Percentiles rank a stretch among this genome's conserved stretches.
phyloP scores from a whole-genome alignment of 2,888 invertebrate genomes.

The Disparrhopalites patrizii region DNA sequence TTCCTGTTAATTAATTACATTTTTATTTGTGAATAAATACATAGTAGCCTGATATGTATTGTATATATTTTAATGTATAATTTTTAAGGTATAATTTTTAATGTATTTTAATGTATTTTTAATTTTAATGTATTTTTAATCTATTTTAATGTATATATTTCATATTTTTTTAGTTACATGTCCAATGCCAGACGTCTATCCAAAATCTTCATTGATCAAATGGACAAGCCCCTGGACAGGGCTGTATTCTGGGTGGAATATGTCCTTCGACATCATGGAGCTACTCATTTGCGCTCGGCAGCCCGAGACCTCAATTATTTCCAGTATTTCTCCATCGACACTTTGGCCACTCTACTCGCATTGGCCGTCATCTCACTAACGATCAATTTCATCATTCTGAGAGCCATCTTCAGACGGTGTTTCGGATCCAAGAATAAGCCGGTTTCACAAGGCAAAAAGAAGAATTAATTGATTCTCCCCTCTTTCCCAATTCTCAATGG shows the following conservation, averaged over 20 bases:
- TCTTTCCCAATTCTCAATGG: too few relatives aligned
- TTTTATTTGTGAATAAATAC: too few relatives aligned
- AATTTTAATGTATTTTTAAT: background rate
- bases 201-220: constrained; percentile 25
- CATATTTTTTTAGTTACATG: constrained; percentile 26
- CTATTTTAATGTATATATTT: background rate
- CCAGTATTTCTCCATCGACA: constrained; percentile 46
- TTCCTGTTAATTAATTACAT: background rate
- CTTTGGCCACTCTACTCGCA: constrained; percentile 54
- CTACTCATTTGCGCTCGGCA: constrained; percentile 45
- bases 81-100: too few relatives aligned
- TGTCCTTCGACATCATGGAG: constrained; percentile 51
- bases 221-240: constrained; percentile 50
- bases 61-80: too few relatives aligned
- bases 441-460: too few relatives aligned
- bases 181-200: constrained; percentile 21
- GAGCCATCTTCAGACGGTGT: background rate
- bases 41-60: too few relatives aligned
- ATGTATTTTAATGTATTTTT: too few relatives aligned
- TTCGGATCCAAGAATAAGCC: too few relatives aligned
- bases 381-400: background rate
- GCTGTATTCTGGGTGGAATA: constrained; percentile 48
- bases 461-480: too few relatives aligned
- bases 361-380: constrained; percentile 58
- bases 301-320: constrained; percentile 40